Evolutionary conservation across 2,888 invertebrate species (phyloP), one percentile per base, ranked within the genome.

Genomic region (Papilio demoleus): DNA sequence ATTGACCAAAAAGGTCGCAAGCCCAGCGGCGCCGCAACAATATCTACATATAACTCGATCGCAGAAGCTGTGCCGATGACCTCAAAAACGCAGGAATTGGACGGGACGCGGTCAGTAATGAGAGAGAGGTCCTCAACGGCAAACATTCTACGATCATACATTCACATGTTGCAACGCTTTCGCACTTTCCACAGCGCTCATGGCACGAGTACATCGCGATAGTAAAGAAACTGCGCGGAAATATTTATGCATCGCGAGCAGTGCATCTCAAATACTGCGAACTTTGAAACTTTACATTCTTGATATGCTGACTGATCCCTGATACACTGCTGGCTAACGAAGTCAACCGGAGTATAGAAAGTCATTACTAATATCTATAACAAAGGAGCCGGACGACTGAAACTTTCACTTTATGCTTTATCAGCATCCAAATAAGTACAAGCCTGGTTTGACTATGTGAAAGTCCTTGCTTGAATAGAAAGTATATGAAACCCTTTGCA

Each of bases 291-390:
- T 63, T 61, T 42, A 63, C 67, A 70, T 70, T 38, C 67, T 22
- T 60, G 11, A 59, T 64, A 69, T 61, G 36, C 19, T 47, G 42
- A 50, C 76, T 77, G 81, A 86, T 84, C 84, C 81, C 82, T 86
- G 82, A 85, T 75, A 76, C 90, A 91, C 91, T 31, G 6, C 31
- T 31, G 31, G 6, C 31, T 31, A 31, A 31, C 6, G 31, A 31
- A 31, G 31, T n/a, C n/a, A 31, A 89, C 91, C 88, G 88, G 77
- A 73, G 83, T 72, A 74, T 85, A 86, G 88, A 90, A 88, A 90
- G 89, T 87, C 91, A 91, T 92, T 92, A 88, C 80, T 81, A 81
- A 83, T 87, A 91, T 90, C 89, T 84, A 83, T 82, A 88, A 92
- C 91, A 90, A 92, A 88, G 88, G 81, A 90, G 88, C 88, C 85